A percentile compares a stretch with the other conserved stretches of the same genome.
Conservation (phyloP, 2,113 vertebrate species). For the Catagonus wagneri region DNA sequence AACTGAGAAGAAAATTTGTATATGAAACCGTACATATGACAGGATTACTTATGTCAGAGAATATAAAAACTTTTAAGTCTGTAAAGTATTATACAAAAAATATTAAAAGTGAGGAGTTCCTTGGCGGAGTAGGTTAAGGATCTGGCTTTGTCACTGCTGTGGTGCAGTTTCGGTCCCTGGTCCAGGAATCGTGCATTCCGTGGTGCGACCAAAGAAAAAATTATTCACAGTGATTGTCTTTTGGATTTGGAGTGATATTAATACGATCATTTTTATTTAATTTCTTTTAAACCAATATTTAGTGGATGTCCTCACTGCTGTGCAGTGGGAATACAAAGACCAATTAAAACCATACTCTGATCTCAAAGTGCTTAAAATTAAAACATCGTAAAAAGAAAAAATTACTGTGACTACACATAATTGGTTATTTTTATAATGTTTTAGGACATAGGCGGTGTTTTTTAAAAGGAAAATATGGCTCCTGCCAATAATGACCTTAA, state of each 20-base stretch:
- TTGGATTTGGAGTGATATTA: conserved; percentile 16
- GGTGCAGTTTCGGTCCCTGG: too few relatives aligned
- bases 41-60: neutral
- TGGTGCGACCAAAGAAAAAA: neutral
- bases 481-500: neutral
- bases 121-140: too few relatives aligned
- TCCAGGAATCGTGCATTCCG: too few relatives aligned
- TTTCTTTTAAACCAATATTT: conserved; percentile 18
- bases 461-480: neutral
- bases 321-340: neutral
- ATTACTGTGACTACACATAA: neutral
- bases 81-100: neutral
- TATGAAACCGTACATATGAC: neutral
- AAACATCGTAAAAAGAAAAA: too few relatives aligned
- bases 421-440: conserved; percentile 47
- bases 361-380: neutral
- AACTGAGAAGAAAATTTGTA: neutral
- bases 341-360: neutral
- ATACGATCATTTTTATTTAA: neutral
- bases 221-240: neutral
- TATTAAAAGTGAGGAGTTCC: too few relatives aligned
- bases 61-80: neutral
- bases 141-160: too few relatives aligned
- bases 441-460: neutral
- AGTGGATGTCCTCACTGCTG: neutral